Conservation (phyloP, 1,140 invertebrate species). For the Anthonomus grandis region DNA sequence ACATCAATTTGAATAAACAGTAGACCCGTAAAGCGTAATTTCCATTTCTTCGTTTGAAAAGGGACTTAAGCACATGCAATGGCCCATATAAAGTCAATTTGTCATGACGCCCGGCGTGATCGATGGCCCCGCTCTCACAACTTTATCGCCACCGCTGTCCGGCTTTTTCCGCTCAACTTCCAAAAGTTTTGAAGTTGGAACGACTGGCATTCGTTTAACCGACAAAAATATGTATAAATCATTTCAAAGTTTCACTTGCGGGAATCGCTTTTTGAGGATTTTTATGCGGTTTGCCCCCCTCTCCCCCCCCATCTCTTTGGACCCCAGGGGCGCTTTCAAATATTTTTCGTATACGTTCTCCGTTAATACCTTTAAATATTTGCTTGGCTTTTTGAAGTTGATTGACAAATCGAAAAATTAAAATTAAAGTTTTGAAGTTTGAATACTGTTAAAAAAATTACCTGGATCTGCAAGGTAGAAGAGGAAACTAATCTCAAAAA, state of each 20-base stretch:
- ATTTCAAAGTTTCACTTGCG: slow-evolving; percentile 18
- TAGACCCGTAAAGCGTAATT: not conserved
- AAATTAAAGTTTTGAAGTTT: too few relatives aligned
- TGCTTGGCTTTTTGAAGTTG: too few relatives aligned
- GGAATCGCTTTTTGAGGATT: slow-evolving; percentile 17
- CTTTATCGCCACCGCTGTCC: slow-evolving; percentile 23
- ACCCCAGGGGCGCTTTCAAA: too few relatives aligned
- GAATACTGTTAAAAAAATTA: too few relatives aligned
- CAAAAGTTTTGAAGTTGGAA: slow-evolving; percentile 11
- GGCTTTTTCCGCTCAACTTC: slow-evolving; percentile 11
- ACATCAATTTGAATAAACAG: too few relatives aligned
- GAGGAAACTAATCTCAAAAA: too few relatives aligned
- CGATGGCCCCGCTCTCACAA: slow-evolving; percentile 7
- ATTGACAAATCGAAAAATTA: too few relatives aligned
- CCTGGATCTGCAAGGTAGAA: too few relatives aligned
- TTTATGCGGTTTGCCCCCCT: not conserved
- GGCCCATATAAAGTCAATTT: slow-evolving; percentile 19
- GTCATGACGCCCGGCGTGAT: slow-evolving; percentile 12
- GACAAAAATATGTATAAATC: slow-evolving; percentile 26
- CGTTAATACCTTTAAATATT: too few relatives aligned
- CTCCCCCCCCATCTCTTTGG: not conserved
- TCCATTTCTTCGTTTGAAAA: not conserved
- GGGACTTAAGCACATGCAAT: slow-evolving; percentile 1
- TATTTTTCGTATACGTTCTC: too few relatives aligned
- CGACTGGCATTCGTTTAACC: slow-evolving; percentile 19